Base-by-base conservation (phyloP, 2,797 vertebrate species). In the Rhabdomys pumilio region DNA sequence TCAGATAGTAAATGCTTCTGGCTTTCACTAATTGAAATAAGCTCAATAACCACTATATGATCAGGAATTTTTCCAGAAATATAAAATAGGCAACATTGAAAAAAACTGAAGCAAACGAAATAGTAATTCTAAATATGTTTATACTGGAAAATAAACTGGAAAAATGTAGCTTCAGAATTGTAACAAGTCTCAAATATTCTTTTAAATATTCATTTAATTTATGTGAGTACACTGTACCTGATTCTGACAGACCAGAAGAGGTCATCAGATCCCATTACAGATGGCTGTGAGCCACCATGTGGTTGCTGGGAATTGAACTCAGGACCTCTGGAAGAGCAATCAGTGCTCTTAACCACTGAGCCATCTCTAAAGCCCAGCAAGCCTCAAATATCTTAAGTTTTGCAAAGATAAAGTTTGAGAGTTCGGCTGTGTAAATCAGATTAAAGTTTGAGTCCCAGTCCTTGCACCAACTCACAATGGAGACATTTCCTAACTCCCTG, bases 11-110 rank as follows among this genome's bases (percentile, higher is more conserved):
- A 14, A 50, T 69, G 55, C 73, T 86, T 29, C 11, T 17, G 47
- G 55, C 24, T 75, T 94, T 89, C 15, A 75, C 29, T 69, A 31
- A 29, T 83, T 83, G 89, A 94, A 12, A 41, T 57, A 41, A 87
- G 1, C 41, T 47, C 12, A 90, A 50, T 73, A 38, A 81, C 34
- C 63, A 24, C 5, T 73, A 55, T 41, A 53, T 63, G 65, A 44
- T 72, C 31, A 47, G 67, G 34, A 86, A 81, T 53, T 76, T 9
- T 89, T 73, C 5, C 29, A 65, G 57, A 65, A 91, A 47, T 65
- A 65, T n/a, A 10, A 80, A n/a, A 69, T 5, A 69, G n/a, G n/a
- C 44, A 61, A 10, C 13, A 38, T 6, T 76, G 15, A 75, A 85
- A 82, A 83, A 73, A 79, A 53, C 19, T 29, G 63, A 67, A 67